Base-by-base conservation (phyloP, 2,797 vertebrate genomes). In the Siniperca obscura region DNA sequence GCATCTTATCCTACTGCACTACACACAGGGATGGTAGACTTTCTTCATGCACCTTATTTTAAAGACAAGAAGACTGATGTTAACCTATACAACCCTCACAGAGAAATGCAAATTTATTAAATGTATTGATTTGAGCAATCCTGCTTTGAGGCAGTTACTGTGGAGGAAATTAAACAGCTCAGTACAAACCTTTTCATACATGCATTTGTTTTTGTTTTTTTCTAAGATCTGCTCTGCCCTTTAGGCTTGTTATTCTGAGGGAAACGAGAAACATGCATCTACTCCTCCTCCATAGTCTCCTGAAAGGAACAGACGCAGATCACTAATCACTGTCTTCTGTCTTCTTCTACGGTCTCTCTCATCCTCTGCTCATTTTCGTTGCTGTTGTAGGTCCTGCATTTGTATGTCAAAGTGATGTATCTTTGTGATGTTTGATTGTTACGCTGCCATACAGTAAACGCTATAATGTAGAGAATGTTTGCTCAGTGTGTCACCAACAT, bases 211-310 rank as follows among this genome's bases (percentile, higher is more conserved):
- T 65, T 55, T 22, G 25, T 81, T 71, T 71, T 77, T 73, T 61
- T 25, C 46, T 52, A 71, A 84, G 76, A 78, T 83, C 59, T 77
- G 30, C 69, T 82, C 71, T 88, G 75, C 80, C 88, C 81, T 70
- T n/a, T 74, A 78, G 86, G 69, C 78, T 89, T 88, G 85, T 90
- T 91, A 78, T 84, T 89, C 70, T 56, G 71, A 75, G 55, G 60
- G 38, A 89, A 86, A 86, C 40, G 44, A 89, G 75, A 77, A 81
- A 82, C 84, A 83, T 84, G 69, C 69, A 75, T 86, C 56, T 70
- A 65, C 78, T 89, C 78, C 74, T 88, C 82, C 67, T 89, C 84
- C 70, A 69, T 68, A 30, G 74, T 84, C 84, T 91, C 85, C 74
- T 52, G 74, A 82, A 86, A 90, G 68, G 60, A 86, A 55, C 72